phyloP scores from a whole-genome alignment of 2,888 invertebrate species.

The Mystacides longicornis region DNA sequence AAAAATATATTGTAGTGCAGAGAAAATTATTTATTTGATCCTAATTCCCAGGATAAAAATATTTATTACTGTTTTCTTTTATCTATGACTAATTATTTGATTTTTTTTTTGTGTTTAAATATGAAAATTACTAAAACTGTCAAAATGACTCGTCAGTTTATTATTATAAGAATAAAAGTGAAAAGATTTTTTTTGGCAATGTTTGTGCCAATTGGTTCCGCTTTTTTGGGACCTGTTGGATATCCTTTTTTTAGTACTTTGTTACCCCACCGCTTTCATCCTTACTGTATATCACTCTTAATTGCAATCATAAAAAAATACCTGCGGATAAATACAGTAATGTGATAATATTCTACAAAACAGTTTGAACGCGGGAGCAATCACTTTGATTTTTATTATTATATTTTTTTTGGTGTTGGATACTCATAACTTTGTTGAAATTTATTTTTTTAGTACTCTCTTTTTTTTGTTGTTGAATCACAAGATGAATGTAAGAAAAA shows the following conservation, averaged over 20 bases:
- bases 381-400: background rate
- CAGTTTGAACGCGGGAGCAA: background rate
- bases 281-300: background rate
- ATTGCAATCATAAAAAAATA: background rate
- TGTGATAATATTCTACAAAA: background rate
- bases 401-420: conserved; percentile 25
- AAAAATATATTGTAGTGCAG: background rate
- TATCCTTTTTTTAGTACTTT: conserved; percentile 21
- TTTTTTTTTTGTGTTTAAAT: too few relatives aligned
- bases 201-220: conserved; percentile 51
- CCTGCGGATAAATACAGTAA: too few relatives aligned
- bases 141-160: background rate
- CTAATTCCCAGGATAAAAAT: conserved; percentile 24
- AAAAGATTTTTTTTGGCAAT: conserved; percentile 19
- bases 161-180: background rate
- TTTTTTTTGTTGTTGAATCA: conserved; percentile 4
- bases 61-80: too few relatives aligned
- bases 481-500: background rate
- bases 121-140: too few relatives aligned
- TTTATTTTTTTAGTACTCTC: background rate
- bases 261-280: conserved; percentile 31
- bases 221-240: conserved; percentile 45
- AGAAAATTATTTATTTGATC: conserved; percentile 24
- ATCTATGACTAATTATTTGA: too few relatives aligned
- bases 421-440: conserved; percentile 21